Conservation (phyloP, 2,113 vertebrate genomes). For the Heptranchias perlo region DNA sequence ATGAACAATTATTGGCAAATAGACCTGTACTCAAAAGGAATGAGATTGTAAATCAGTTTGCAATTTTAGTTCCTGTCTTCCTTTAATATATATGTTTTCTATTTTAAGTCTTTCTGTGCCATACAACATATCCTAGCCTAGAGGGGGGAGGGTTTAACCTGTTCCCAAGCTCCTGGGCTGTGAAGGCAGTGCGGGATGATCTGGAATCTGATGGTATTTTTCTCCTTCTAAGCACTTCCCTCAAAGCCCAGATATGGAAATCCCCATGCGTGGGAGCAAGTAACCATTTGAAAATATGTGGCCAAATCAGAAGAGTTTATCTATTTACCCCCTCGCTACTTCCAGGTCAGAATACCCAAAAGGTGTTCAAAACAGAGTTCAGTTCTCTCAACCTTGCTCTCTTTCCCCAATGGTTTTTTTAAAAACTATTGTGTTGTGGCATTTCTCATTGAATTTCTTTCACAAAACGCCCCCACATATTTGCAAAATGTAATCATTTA, state of each 20-base stretch:
- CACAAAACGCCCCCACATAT: background rate
- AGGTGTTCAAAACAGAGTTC: background rate
- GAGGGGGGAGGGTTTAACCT: background rate
- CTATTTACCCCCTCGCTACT: background rate
- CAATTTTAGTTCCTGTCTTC: background rate
- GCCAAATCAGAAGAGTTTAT: background rate
- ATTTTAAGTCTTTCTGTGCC: background rate
- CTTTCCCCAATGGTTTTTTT: background rate
- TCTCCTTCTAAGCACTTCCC: background rate
- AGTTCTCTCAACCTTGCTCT: background rate
- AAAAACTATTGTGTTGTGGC: background rate
- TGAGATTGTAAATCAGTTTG: background rate
- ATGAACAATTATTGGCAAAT: background rate
- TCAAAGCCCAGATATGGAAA: background rate
- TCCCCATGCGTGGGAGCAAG: background rate
- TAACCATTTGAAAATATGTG: background rate
- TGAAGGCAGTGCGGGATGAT: background rate
- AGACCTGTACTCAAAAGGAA: background rate
- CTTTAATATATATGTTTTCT: background rate
- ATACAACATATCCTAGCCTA: background rate
- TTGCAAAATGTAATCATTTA: background rate
- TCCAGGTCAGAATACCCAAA: background rate
- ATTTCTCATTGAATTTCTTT: background rate
- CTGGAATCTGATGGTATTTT: background rate
- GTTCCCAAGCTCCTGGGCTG: background rate